Percentiles rank a stretch among this genome's conserved stretches.
These are phyloP conservation scores for Toxostoma redivivum DNA, from an alignment of 2,113 vertebrate species.

Conservation along the genomic window DNA sequence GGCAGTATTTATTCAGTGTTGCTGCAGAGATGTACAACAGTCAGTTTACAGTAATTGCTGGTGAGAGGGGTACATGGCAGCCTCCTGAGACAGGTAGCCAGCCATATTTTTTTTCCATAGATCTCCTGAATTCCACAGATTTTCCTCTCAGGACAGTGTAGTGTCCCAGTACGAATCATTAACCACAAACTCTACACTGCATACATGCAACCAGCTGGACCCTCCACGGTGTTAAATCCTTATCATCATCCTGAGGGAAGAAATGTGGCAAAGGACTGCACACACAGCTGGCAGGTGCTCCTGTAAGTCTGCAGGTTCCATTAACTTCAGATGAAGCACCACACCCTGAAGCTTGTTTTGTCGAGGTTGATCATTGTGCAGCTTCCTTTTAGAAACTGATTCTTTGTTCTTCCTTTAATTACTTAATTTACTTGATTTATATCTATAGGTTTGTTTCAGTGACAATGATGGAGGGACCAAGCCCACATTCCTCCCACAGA, in stretches of 20 bases:
- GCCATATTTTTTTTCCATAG: not conserved
- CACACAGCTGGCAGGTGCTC: not conserved
- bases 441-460: not conserved
- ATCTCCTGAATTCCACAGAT: not conserved
- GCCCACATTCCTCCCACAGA: not conserved
- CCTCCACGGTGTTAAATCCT: not conserved
- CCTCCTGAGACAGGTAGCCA: not conserved
- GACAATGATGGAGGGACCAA: not conserved
- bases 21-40: not conserved
- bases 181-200: not conserved
- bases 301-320: not conserved
- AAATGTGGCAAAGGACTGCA: not conserved
- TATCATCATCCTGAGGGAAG: not conserved
- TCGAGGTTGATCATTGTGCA: not conserved
- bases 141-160: not conserved
- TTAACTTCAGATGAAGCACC: not conserved
- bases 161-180: not conserved
- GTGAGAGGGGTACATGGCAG: not conserved
- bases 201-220: not conserved
- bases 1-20: not conserved
- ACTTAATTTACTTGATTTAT: not conserved
- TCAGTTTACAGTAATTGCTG: not conserved
- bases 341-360: not conserved
- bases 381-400: not conserved
- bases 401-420: conserved; percentile 1